Conservation (phyloP, 2,113 vertebrate species). For the Syngnathus floridae region DNA sequence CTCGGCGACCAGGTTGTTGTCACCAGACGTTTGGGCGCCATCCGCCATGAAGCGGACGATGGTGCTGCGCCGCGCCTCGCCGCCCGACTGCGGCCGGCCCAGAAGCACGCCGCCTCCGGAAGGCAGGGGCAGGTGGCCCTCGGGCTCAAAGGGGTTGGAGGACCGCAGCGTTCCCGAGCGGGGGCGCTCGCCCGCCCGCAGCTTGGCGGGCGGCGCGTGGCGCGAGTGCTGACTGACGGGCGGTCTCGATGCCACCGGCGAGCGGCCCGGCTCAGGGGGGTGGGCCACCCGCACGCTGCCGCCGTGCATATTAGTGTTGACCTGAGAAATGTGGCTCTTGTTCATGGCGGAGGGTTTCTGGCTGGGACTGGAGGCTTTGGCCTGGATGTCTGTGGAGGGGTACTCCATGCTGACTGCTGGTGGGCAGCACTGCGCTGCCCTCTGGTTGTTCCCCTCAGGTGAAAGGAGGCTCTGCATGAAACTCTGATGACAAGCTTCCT, state of each 20-base stretch:
- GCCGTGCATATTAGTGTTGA: slow-evolving; percentile 83
- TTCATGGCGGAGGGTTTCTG: slow-evolving; percentile 85
- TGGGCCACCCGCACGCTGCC: slow-evolving; percentile 77
- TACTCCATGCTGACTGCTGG: slow-evolving; percentile 87
- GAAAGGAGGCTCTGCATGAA: slow-evolving; percentile 94
- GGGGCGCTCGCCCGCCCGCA: slow-evolving; percentile 81
- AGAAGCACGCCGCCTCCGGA: slow-evolving; percentile 82
- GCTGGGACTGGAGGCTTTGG: slow-evolving; percentile 84
- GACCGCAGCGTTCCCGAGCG: slow-evolving; percentile 83
- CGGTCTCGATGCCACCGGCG: slow-evolving; percentile 71
- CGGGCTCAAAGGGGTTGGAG: slow-evolving; percentile 84
- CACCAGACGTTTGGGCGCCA: slow-evolving; percentile 79
- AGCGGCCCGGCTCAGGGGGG: slow-evolving; percentile 79
- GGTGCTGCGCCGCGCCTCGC: slow-evolving; percentile 81
- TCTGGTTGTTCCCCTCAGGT: slow-evolving; percentile 84
- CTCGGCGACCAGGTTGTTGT: slow-evolving; percentile 82
- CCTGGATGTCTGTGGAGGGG: slow-evolving; percentile 82
- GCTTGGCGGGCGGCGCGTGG: slow-evolving; percentile 77
- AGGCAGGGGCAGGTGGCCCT: slow-evolving; percentile 82
- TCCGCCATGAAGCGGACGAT: slow-evolving; percentile 95
- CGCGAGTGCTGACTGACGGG: slow-evolving; percentile 83
- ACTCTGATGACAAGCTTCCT: slow-evolving; percentile 88
- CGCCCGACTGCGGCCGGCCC: slow-evolving; percentile 78
- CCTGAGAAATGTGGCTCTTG: slow-evolving; percentile 87
- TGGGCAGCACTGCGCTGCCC: slow-evolving; percentile 80